phyloP scores from a whole-genome alignment of 2,888 invertebrate genomes.

The Serrognathus titanus region DNA sequence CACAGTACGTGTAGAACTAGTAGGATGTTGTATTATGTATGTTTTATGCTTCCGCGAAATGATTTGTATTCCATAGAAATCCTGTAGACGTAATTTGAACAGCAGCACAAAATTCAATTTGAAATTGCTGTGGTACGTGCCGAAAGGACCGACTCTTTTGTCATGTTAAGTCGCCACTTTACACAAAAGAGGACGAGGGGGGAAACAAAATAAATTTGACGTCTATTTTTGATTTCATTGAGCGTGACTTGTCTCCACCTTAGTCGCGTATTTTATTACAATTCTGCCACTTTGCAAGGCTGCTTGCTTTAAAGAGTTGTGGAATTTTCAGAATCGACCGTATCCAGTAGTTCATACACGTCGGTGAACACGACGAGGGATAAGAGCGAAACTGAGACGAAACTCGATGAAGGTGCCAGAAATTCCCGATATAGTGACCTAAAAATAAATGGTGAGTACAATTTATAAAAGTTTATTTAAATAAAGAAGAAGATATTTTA shows the following conservation, averaged over 20 bases:
- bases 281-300: not conserved
- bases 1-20: no score
- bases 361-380: slow-evolving; percentile 15
- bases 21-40: no score
- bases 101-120: not conserved
- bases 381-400: slow-evolving; percentile 6
- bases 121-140: not conserved
- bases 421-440: not conserved
- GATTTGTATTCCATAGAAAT: not conserved
- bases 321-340: slow-evolving; percentile 22
- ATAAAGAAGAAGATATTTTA: not conserved
- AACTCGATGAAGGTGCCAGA: not conserved
- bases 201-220: not conserved
- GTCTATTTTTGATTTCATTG: not conserved
- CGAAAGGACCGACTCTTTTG: not conserved
- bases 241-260: not conserved
- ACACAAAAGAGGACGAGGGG: not conserved
- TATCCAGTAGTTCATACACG: slow-evolving; percentile 19
- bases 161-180: not conserved
- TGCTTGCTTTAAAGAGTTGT: not conserved
- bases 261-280: not conserved
- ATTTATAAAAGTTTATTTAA: not conserved
- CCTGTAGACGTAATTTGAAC: not conserved
- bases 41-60: not conserved
- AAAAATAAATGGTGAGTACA: slow-evolving; percentile 18